Evolutionary conservation across 2,113 vertebrate genomes (phyloP).

Genomic region (Circaetus gallicus): DNA sequence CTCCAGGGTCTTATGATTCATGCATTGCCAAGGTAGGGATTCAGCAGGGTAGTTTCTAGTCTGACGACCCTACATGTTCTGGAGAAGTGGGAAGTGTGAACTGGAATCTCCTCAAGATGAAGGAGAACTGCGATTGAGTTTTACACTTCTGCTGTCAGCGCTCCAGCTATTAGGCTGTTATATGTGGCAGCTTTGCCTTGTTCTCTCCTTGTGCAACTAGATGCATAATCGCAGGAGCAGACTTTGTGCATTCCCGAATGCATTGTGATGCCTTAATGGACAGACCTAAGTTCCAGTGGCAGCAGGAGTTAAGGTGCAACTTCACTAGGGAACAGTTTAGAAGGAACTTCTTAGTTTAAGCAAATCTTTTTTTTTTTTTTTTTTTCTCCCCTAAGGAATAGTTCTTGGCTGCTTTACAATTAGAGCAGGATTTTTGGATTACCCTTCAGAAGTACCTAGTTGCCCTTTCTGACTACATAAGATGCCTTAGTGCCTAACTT

Average conservation of each 20-base stretch:
- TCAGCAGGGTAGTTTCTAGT: not conserved
- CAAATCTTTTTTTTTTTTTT: not conserved
- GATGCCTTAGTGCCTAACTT: not conserved
- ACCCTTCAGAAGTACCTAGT: not conserved
- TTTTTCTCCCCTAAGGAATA: not conserved
- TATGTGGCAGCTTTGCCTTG: not conserved
- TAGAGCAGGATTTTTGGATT: slow-evolving; percentile 16
- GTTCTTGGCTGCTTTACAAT: not conserved
- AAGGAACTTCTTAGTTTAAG: not conserved
- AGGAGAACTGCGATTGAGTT: not conserved
- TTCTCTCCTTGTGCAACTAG: not conserved
- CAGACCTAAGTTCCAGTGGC: not conserved
- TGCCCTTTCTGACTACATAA: not conserved
- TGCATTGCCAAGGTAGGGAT: not conserved
- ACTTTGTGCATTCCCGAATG: not conserved
- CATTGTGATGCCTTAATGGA: not conserved
- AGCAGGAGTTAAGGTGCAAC: not conserved
- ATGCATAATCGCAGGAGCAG: not conserved
- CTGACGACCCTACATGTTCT: not conserved
- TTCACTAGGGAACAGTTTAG: not conserved
- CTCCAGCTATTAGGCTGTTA: not conserved
- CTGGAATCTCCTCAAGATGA: slow-evolving; percentile 28
- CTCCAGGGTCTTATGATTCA: not conserved
- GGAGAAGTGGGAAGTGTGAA: not conserved
- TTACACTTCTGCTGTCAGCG: not conserved